Evolutionary conservation across 1,140 invertebrate species (phyloP).

Genomic region (Dendroctonus ponderosae): DNA sequence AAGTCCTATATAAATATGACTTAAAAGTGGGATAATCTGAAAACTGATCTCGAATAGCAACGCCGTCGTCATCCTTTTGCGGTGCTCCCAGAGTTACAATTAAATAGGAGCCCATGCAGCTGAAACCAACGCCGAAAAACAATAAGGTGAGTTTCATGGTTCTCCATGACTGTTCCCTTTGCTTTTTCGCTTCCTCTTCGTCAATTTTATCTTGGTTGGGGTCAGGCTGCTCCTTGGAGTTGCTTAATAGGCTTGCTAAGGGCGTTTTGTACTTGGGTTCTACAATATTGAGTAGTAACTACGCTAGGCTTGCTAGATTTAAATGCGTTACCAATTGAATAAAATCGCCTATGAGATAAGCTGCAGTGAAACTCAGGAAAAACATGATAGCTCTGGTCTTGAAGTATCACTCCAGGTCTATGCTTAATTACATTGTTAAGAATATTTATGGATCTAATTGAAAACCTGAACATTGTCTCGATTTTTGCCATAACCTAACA

Average conservation of each 20-base stretch:
- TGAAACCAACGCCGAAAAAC: slow-evolving; percentile 54
- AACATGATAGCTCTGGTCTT: slow-evolving; percentile 17
- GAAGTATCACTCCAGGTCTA: slow-evolving; percentile 9
- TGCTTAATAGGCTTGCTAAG: slow-evolving; percentile 38
- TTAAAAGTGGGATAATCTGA: slow-evolving; percentile 64
- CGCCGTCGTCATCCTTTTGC: slow-evolving; percentile 69
- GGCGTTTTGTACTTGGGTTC: slow-evolving; percentile 36
- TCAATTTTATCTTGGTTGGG: slow-evolving; percentile 42
- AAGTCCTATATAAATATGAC: slow-evolving; percentile 72
- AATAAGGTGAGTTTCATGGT: slow-evolving; percentile 59
- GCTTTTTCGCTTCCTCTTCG: slow-evolving; percentile 52
- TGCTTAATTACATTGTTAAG: slow-evolving; percentile 33
- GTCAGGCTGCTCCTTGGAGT: slow-evolving; percentile 32
- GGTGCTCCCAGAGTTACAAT: slow-evolving; percentile 71
- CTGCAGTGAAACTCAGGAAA: slow-evolving; percentile 16
- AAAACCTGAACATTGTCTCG: slow-evolving; percentile 35
- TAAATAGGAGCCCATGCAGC: slow-evolving; percentile 53
- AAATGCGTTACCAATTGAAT: slow-evolving; percentile 25
- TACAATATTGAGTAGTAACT: slow-evolving; percentile 15
- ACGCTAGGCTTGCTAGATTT: slow-evolving; percentile 1
- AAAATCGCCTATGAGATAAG: slow-evolving; percentile 19
- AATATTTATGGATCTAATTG: slow-evolving; percentile 30
- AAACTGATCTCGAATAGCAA: slow-evolving; percentile 76
- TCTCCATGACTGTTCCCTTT: slow-evolving; percentile 55
- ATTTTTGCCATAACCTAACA: slow-evolving; percentile 5